These are phyloP conservation scores for Hirtodrosophila trivittata DNA, from an alignment of 2,888 invertebrate species.

Conservation along the genomic window DNA sequence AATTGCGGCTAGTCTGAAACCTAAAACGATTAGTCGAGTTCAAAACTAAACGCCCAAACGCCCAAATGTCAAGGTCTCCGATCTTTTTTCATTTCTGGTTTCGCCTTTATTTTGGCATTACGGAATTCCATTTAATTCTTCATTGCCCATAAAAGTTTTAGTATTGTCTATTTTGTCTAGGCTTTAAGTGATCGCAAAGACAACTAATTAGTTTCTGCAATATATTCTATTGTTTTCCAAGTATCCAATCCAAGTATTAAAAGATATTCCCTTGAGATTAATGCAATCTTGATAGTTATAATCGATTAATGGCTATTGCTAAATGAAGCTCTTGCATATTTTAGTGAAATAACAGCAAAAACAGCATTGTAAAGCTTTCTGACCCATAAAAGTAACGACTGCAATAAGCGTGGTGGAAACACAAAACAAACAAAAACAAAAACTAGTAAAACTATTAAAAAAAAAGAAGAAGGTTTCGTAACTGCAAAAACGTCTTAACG, in stretches of 20 bases:
- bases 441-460: constrained; percentile 13
- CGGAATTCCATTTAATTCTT: too few relatives aligned
- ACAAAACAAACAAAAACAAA: constrained; percentile 10
- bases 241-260: too few relatives aligned
- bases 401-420: constrained; percentile 16
- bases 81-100: constrained; percentile 26
- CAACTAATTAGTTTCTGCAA: too few relatives aligned
- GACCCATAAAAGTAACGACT: constrained; percentile 31
- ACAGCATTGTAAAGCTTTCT: constrained; percentile 15
- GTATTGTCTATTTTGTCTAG: too few relatives aligned
- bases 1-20: constrained; percentile 8
- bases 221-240: too few relatives aligned
- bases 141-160: too few relatives aligned
- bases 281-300: too few relatives aligned
- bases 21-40: constrained; percentile 8
- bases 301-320: constrained; percentile 19
- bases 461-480: constrained; percentile 33
- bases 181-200: too few relatives aligned
- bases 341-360: constrained; percentile 7
- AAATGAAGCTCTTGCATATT: constrained; percentile 21
- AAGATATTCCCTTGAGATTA: too few relatives aligned
- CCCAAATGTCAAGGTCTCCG: constrained; percentile 64
- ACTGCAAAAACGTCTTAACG: constrained; percentile 52
- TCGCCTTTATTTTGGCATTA: too few relatives aligned
- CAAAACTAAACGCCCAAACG: constrained; percentile 35